Evolutionary conservation across 2,888 invertebrate species (phyloP).

Genomic region (Lasioglossum malachurum): DNA sequence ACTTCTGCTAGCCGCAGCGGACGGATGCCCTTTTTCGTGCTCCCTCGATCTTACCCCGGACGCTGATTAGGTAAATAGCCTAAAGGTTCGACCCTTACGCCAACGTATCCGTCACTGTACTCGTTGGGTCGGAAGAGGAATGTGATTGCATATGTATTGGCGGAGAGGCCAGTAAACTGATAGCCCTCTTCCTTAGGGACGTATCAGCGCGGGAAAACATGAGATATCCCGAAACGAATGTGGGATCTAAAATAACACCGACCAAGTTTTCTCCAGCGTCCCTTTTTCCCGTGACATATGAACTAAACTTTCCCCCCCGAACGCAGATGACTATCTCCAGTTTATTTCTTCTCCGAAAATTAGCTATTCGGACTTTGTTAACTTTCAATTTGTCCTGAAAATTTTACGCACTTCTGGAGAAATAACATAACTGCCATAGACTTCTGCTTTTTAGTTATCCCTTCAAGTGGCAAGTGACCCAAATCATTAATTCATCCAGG

Average conservation of each 20-base stretch:
- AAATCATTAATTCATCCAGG: too few species aligned
- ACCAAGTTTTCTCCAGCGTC: conserved; percentile 31
- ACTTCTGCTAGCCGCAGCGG: conserved; percentile 57
- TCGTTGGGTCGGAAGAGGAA: conserved; percentile 46
- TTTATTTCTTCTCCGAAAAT: background rate
- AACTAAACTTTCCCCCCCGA: background rate
- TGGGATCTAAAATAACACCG: conserved; percentile 19
- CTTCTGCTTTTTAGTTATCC: too few species aligned
- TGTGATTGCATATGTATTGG: conserved; percentile 59
- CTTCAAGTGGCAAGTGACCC: too few species aligned
- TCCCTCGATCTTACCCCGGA: conserved; percentile 56
- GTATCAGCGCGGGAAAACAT: conserved; percentile 52
- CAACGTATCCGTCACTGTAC: conserved; percentile 64
- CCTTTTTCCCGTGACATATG: conserved; percentile 25
- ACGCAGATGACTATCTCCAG: background rate
- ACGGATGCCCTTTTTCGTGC: conserved; percentile 57
- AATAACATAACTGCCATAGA: background rate
- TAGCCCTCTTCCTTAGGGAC: conserved; percentile 59
- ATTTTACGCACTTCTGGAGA: background rate
- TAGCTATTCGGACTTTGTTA: background rate
- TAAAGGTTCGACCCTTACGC: conserved; percentile 57
- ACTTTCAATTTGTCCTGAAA: background rate
- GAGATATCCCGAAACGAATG: conserved; percentile 34
- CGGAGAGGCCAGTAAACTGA: conserved; percentile 52
- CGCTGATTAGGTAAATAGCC: conserved; percentile 78